Base-by-base conservation (phyloP, 23 tunicate genomes). In the Halocynthia aurantium region DNA sequence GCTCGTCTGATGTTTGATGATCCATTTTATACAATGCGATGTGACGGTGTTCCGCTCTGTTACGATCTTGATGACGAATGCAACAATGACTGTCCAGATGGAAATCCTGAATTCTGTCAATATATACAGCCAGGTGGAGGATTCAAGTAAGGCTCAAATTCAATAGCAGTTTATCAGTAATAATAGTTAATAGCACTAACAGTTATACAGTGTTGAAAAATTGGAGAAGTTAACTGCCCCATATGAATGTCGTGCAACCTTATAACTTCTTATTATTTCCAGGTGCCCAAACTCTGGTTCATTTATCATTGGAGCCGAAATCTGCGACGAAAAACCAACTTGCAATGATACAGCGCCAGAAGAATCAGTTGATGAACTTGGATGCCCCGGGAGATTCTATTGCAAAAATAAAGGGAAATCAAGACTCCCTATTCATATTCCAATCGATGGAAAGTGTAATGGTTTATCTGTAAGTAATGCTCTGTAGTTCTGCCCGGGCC, bases 261-360 rank as follows among this genome's bases (percentile, higher is more conserved):
- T 31, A 31, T 31, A 0, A 31, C 44, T 31, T 31, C 44, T 31
- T 0, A 31, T 0, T 18, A 22, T 68, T 0, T 40, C 2, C 55
- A 87, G 93, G 52, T 87, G 93, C 55, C 93, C 93, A 6, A 77
- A 53, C 56, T 72, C 73, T 10, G 68, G 69, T 17, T 82, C 83
- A 52, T 40, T 74, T 21, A 13, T 89, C 19, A 69, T 73, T 8
- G 96, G 96, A 15, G 44, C 76, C 8, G 96, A 89, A 52, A 68
- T 89, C 53, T 89, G 96, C 51, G 96, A 89, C 61, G 96, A 88
- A 13, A 81, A 54, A 57, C 96, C 96, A 40, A 80, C 85, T 15
- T 89, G 96, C 65, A 68, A 68, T 51, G 77, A 78, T 13, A 60
- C 77, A 6, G 61, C 77, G 51, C 88, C 88, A 18, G 55, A 80